phyloP scores from a whole-genome alignment of 2,113 vertebrate species.

The Tachycineta bicolor region DNA sequence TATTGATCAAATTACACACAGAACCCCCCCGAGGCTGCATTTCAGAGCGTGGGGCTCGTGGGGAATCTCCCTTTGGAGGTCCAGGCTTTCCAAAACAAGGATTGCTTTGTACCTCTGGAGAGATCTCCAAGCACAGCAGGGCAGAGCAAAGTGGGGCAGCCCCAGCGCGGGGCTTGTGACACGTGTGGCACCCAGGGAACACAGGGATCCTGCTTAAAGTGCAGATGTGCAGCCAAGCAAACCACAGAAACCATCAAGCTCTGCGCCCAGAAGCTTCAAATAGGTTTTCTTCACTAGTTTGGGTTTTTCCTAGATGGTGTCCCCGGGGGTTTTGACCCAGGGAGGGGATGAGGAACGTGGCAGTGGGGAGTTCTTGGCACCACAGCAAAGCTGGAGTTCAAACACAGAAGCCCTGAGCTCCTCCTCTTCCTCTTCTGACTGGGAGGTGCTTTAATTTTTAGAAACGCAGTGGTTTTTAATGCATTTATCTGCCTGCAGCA shows the following conservation, averaged over 20 bases:
- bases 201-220: background rate
- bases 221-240: background rate
- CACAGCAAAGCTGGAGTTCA: background rate
- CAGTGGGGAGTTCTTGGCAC: background rate
- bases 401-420: background rate
- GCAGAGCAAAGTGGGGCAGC: background rate
- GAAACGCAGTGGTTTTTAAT: background rate
- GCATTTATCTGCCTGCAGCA: background rate
- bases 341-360: background rate
- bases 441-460: background rate
- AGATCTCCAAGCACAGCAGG: background rate
- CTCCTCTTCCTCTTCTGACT: background rate
- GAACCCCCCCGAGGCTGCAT: background rate
- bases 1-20: background rate
- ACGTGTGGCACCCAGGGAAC: background rate
- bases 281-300: background rate
- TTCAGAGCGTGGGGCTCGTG: background rate
- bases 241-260: background rate
- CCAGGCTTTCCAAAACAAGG: background rate
- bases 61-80: background rate
- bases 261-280: background rate
- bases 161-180: accelerated
- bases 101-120: background rate
- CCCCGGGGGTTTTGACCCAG: background rate
- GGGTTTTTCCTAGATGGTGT: background rate